Base-by-base conservation (phyloP, 1,140 invertebrate species). In the Contarinia nasturtii region DNA sequence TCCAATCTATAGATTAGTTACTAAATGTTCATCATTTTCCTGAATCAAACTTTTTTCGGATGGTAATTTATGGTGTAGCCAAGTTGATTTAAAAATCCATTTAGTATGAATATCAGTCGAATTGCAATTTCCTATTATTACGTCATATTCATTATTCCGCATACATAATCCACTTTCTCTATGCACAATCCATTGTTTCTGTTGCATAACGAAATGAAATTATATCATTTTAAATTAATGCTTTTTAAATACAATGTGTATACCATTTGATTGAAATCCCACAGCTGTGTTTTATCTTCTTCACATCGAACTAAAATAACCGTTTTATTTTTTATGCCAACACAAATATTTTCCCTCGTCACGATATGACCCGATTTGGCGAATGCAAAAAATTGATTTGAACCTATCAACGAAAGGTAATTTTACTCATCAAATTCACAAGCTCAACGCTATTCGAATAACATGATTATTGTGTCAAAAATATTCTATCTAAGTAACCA, bases 311-410 rank as follows among this genome's bases (percentile, higher is more conserved):
- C 37, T 14, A 40, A n/a, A 15, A 40, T 40, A 4, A 40, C 37
- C 12, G 37, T 18, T 18, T 40, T 40, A 40, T 40, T 14, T 5
- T 18, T 40, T 4, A 18, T 12, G 17, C 37, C 37, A 14, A 40
- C 14, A 14, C 37, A 40, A 3, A 15, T 3, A 7, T 40, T 12
- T 15, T 18, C 17, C 14, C 3, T 14, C 17, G 37, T 7, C 3
- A 18, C 14, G 54, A 96, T 80, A 70, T 95, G 89, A 60, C 93
- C 82, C 43, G 89, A 74, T 67, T 91, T 92, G 14, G 91, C 95
- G 63, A 94, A 93, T 15, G 90, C 88, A 69, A 96, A 96, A 57
- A 92, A 87, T 76, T 98, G 95, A 72, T 98, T 98, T 47, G 94
- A 94, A 18, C 94, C n/a, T n/a, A n/a, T n/a, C n/a, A n/a, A n/a